Evolutionary conservation across 2,797 vertebrate genomes (phyloP).

Genomic region (Phoebastria nigripes): DNA sequence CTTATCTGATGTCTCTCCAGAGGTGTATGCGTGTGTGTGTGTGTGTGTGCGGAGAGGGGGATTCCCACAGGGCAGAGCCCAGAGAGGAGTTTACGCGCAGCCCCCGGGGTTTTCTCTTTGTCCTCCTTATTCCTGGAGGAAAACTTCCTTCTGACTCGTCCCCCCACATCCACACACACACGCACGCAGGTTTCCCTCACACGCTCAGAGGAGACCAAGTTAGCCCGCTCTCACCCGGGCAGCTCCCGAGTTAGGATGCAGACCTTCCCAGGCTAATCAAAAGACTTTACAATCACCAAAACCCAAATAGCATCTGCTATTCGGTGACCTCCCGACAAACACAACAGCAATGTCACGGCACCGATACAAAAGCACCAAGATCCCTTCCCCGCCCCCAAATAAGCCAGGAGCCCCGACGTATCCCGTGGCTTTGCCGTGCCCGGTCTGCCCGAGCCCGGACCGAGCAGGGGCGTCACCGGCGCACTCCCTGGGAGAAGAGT

Average conservation of each 20-base stretch:
- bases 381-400: neutral
- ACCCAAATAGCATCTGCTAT: neutral
- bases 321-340: neutral
- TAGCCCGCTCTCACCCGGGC: neutral
- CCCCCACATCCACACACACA: neutral
- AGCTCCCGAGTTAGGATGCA: neutral
- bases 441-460: neutral
- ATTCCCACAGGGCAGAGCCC: constrained; percentile 55
- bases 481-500: neutral
- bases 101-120: constrained; percentile 41
- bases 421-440: neutral
- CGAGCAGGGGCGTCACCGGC: neutral
- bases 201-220: neutral
- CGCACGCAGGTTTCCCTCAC: neutral
- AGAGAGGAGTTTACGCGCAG: constrained; percentile 9
- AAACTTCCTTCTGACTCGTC: constrained; percentile 11
- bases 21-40: neutral
- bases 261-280: neutral
- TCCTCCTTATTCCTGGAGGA: constrained; percentile 18
- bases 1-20: constrained; percentile 47
- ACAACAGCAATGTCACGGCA: neutral
- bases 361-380: neutral
- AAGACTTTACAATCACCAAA: neutral
- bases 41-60: constrained; percentile 34
- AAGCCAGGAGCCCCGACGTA: neutral